Conservation (phyloP, 2,113 vertebrate genomes). For the Tympanuchus pallidicinctus region DNA sequence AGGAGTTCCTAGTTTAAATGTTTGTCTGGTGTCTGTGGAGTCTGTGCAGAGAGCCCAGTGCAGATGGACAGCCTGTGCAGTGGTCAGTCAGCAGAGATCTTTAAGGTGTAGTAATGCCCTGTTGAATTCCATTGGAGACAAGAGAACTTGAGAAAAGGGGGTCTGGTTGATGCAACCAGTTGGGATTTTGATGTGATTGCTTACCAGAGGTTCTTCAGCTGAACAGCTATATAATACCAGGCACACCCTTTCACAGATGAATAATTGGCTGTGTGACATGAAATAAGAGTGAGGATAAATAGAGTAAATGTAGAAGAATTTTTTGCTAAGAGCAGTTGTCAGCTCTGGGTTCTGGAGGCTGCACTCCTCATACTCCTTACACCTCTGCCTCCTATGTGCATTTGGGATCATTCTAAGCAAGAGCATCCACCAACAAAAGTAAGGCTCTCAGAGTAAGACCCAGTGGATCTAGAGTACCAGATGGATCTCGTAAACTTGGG, state of each 20-base stretch:
- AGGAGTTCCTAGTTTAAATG: not conserved
- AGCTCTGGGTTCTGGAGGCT: not conserved
- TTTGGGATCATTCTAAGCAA: not conserved
- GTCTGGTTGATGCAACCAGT: not conserved
- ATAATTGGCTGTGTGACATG: not conserved
- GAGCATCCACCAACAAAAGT: not conserved
- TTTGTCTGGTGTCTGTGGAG: not conserved
- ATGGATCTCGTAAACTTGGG: not conserved
- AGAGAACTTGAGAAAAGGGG: not conserved
- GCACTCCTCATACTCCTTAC: not conserved
- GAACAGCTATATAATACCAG: not conserved
- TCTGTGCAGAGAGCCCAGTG: not conserved
- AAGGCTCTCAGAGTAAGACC: not conserved
- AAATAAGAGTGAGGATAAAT: not conserved
- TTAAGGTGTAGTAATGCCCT: not conserved
- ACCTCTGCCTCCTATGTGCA: not conserved
- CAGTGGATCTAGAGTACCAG: not conserved
- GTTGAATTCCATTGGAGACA: not conserved
- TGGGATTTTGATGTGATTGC: not conserved
- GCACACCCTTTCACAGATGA: not conserved
- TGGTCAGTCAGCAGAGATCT: not conserved
- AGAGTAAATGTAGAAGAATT: not conserved
- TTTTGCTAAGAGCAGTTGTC: not conserved
- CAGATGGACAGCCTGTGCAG: not conserved
- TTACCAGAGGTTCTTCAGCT: not conserved